phyloP scores from a whole-genome alignment of 1,140 invertebrate species.

The Drosophila sucinea region DNA sequence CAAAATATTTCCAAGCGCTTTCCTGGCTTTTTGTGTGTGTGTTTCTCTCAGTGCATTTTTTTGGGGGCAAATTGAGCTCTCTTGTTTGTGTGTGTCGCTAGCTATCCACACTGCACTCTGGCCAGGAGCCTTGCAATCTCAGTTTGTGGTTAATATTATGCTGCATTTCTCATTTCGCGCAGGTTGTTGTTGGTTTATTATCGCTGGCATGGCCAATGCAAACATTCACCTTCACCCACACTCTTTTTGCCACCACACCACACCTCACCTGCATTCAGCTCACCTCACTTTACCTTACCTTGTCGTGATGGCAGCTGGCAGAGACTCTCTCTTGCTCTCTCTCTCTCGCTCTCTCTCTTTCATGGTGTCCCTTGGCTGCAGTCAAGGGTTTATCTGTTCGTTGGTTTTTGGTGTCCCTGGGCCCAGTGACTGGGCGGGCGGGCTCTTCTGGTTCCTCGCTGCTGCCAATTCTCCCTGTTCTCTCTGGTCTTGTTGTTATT shows the following conservation, averaged over 20 bases:
- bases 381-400: slow-evolving; percentile 70
- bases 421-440: slow-evolving; percentile 20
- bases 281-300: slow-evolving; percentile 30
- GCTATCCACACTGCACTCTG: slow-evolving; percentile 11
- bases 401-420: slow-evolving; percentile 54
- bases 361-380: slow-evolving; percentile 35
- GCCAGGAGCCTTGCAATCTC: slow-evolving; percentile 61
- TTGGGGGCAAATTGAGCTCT: slow-evolving; percentile 22
- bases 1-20: neutral
- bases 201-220: slow-evolving; percentile 69
- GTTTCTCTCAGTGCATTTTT: slow-evolving; percentile 30
- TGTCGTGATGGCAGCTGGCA: neutral
- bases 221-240: slow-evolving; percentile 44
- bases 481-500: slow-evolving; percentile 59
- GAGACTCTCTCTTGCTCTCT: neutral
- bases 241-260: slow-evolving; percentile 20
- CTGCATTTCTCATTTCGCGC: slow-evolving; percentile 80
- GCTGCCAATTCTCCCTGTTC: neutral
- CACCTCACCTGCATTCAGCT: slow-evolving; percentile 17
- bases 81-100: slow-evolving; percentile 38
- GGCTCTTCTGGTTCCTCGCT: neutral
- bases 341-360: too few species aligned
- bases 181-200: slow-evolving; percentile 67
- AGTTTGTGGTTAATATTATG: slow-evolving; percentile 80
- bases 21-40: neutral